These are phyloP conservation scores for Eupithecia vulgata DNA, from an alignment of 2,888 invertebrate genomes.

Conservation along the genomic window DNA sequence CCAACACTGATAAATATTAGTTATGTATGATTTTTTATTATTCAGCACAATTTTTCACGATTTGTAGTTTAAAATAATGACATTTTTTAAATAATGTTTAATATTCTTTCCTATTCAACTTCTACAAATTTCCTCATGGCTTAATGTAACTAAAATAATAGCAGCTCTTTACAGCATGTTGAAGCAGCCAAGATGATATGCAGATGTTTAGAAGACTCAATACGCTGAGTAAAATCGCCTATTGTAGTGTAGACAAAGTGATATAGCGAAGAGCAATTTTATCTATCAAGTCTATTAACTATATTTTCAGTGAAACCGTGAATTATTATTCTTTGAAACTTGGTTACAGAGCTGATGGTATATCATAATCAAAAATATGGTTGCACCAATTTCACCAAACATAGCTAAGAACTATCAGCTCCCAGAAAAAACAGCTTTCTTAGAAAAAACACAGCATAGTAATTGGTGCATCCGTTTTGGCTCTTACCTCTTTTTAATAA, in stretches of 20 bases:
- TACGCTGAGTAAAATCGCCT: background rate
- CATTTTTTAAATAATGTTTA: background rate
- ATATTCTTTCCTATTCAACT: background rate
- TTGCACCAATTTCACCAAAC: background rate
- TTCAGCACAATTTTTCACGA: background rate
- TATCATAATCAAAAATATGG: background rate
- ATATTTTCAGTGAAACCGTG: background rate
- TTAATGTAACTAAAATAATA: background rate
- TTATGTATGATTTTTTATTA: background rate
- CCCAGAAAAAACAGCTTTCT: background rate
- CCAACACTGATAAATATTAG: background rate
- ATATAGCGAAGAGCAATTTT: background rate
- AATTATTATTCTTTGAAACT: background rate
- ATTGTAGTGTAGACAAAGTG: constrained; percentile 2
- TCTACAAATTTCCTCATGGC: background rate
- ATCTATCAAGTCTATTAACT: background rate
- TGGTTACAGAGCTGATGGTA: background rate
- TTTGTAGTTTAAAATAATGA: background rate
- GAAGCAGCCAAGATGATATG: background rate
- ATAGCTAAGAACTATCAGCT: constrained; percentile 1
- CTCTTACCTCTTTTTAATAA: background rate
- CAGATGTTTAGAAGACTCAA: background rate
- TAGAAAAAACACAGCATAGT: constrained; percentile 2
- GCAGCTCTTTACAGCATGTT: background rate
- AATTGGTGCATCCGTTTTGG: background rate